phyloP scores from a whole-genome alignment of 2,113 vertebrate genomes.

The Scatophagus argus region DNA sequence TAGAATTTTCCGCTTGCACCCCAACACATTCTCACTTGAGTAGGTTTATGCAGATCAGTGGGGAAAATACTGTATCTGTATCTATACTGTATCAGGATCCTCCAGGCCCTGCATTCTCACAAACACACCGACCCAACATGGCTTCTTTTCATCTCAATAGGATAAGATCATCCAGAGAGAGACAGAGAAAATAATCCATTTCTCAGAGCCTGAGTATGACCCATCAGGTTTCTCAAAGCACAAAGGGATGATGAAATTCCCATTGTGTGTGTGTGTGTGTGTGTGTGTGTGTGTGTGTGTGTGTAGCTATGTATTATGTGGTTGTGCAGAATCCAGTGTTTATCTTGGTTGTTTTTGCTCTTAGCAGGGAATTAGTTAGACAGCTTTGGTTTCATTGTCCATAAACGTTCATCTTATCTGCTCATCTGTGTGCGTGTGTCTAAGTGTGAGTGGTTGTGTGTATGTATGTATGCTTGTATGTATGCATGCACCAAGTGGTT shows the following conservation, averaged over 20 bases:
- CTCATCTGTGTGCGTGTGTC: slow-evolving; percentile 30
- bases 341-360: slow-evolving; percentile 60
- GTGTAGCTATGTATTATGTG: slow-evolving; percentile 25
- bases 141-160: slow-evolving; percentile 62
- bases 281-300: slow-evolving; percentile 6
- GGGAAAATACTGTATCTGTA: slow-evolving; percentile 21
- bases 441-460: background rate
- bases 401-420: slow-evolving; percentile 38
- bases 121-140: slow-evolving; percentile 44
- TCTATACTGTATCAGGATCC: slow-evolving; percentile 1
- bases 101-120: slow-evolving; percentile 37
- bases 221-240: slow-evolving; percentile 62
- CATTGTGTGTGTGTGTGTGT: slow-evolving; percentile 17
- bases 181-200: slow-evolving; percentile 68
- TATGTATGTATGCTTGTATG: background rate
- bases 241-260: slow-evolving; percentile 72
- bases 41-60: slow-evolving; percentile 35
- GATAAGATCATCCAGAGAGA: slow-evolving; percentile 72
- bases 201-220: slow-evolving; percentile 61
- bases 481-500: slow-evolving; percentile 14
- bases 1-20: slow-evolving; percentile 10
- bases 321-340: slow-evolving; percentile 40
- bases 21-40: slow-evolving; percentile 12
- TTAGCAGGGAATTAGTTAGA: slow-evolving; percentile 58
- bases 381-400: slow-evolving; percentile 60